Conservation (phyloP, 1,140 invertebrate genomes). For the Tenebrio molitor region DNA sequence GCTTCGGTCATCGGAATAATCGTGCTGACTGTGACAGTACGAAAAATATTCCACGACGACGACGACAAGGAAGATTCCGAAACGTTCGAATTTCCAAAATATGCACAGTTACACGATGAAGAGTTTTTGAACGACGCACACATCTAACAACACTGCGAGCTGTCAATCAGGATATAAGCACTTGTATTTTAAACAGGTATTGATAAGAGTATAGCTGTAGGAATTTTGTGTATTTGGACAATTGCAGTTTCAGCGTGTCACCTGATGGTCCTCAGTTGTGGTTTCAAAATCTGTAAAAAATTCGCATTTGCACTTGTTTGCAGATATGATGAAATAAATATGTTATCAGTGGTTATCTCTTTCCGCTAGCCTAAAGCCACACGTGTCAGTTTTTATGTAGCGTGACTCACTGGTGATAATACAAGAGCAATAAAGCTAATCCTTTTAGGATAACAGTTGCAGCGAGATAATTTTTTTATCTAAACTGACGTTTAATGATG, state of each 20-base stretch:
- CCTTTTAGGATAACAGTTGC: too few species aligned
- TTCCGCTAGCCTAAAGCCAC: neutral
- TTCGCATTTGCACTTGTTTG: neutral
- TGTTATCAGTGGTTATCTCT: neutral
- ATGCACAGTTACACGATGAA: constrained; percentile 37
- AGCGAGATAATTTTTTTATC: too few species aligned
- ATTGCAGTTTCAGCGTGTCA: constrained; percentile 4
- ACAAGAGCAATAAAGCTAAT: too few species aligned
- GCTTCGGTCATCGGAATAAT: constrained; percentile 30
- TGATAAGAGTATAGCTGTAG: too few species aligned
- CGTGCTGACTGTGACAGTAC: neutral
- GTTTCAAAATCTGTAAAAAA: constrained; percentile 28
- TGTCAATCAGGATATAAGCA: constrained; percentile 9
- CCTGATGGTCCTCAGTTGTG: neutral
- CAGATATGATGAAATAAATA: neutral
- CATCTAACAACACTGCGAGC: constrained; percentile 12
- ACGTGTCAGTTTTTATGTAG: neutral
- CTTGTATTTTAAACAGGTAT: too few species aligned
- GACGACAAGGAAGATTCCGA: constrained; percentile 15
- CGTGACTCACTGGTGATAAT: too few species aligned
- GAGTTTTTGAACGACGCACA: constrained; percentile 24
- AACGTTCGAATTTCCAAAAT: constrained; percentile 41
- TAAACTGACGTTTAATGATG: too few species aligned
- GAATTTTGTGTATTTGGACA: neutral
- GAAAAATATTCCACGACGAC: constrained; percentile 24